phyloP scores from a whole-genome alignment of 2,113 vertebrate species.

The Buteo buteo region DNA sequence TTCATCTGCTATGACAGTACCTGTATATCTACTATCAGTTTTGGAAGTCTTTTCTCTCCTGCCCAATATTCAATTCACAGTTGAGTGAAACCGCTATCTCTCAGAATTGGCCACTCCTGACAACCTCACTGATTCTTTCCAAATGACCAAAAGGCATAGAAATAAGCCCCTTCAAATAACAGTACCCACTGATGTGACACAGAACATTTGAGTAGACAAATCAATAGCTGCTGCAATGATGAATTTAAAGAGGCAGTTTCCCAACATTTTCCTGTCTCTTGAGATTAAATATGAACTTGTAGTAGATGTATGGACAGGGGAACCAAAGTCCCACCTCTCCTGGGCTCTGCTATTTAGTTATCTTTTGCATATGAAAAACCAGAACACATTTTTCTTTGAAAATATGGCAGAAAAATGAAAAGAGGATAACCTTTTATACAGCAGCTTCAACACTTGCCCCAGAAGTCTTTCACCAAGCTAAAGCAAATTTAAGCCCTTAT shows the following conservation, averaged over 20 bases:
- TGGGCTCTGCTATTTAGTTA: background rate
- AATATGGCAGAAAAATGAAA: background rate
- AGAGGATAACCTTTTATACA: background rate
- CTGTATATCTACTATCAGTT: background rate
- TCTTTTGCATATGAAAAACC: background rate
- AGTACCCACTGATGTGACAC: background rate
- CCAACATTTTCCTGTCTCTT: background rate
- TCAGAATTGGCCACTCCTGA: background rate
- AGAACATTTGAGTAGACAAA: background rate
- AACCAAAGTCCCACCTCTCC: background rate
- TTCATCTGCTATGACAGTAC: background rate
- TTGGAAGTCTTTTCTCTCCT: background rate
- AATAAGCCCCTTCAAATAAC: background rate
- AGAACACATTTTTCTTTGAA: background rate
- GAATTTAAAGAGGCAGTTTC: background rate
- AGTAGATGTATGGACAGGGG: background rate
- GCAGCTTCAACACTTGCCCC: background rate
- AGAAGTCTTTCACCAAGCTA: background rate
- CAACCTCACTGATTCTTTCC: background rate
- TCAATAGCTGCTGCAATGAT: background rate
- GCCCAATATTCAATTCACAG: background rate
- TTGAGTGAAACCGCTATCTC: background rate
- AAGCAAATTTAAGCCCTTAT: background rate
- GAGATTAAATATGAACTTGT: background rate
- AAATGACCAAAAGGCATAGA: background rate